These are phyloP conservation scores for Malthinus flaveolus DNA, from an alignment of 2,888 invertebrate genomes.

Conservation along the genomic window DNA sequence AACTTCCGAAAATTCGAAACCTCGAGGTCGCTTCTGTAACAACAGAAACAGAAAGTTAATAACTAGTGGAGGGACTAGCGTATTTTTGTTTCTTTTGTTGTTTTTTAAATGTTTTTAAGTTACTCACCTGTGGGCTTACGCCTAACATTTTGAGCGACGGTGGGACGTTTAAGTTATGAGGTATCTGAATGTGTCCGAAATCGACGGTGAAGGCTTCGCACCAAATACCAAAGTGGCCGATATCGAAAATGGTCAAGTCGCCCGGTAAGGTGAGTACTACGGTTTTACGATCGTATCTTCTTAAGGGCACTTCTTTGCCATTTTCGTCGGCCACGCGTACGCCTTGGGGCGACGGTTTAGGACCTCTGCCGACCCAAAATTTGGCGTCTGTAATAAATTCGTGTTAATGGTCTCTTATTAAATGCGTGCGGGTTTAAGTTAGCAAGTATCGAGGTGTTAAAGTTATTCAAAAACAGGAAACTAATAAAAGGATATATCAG, in stretches of 20 bases:
- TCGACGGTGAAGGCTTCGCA: conserved; percentile 92
- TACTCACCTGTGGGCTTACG: conserved; percentile 87
- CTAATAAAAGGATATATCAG: conserved; percentile 16
- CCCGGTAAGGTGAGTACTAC: conserved; percentile 87
- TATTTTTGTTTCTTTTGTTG: background rate
- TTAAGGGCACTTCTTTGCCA: conserved; percentile 78
- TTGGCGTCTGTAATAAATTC: conserved; percentile 75
- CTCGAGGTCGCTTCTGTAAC: conserved; percentile 53
- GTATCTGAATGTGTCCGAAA: conserved; percentile 84
- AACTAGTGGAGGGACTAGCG: conserved; percentile 35
- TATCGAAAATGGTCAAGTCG: conserved; percentile 87
- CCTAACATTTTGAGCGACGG: conserved; percentile 93
- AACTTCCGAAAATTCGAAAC: conserved; percentile 41
- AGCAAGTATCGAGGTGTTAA: background rate
- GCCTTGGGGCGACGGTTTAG: conserved; percentile 80
- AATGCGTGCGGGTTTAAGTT: background rate
- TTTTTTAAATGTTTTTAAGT: background rate
- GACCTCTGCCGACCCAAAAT: conserved; percentile 89
- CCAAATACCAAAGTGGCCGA: conserved; percentile 92
- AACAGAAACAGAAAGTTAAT: conserved; percentile 43
- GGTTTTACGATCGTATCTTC: conserved; percentile 83
- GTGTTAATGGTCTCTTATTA: background rate
- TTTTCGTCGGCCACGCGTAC: conserved; percentile 89
- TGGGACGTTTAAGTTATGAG: conserved; percentile 77
- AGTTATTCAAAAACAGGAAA: background rate